Base-by-base conservation (phyloP, 2,888 invertebrate species). In the Caenorhabditis macrosperma region DNA sequence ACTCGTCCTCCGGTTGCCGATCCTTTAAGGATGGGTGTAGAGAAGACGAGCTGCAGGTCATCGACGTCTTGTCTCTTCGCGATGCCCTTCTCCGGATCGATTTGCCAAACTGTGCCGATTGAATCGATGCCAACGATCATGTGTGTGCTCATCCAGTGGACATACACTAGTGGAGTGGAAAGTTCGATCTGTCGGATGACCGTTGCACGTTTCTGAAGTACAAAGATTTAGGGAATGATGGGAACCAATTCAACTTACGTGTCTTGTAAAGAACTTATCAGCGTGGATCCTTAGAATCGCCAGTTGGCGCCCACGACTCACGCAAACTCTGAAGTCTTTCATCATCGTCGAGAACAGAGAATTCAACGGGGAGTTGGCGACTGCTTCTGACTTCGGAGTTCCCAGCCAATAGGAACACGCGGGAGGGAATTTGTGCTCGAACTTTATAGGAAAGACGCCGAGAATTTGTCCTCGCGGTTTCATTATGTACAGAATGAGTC, bases 1-100 rank as follows among this genome's bases (percentile, higher is more conserved):
- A 94, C 98, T 90, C 96, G 96, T 0, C 97, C 97, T 6, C 98
- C 98, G 0, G 97, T 97, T 79, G 96, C 96, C 5, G 63, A 71
- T 50, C 84, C 92, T 86, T 92, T 92, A 86, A 91, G 92, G 83
- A 91, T 91, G 63, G 92, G 91, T 2, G 91, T 91, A 50, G 91
- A 90, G 85, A 92, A 92, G 3, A 91, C 91, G 17, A 92, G 82
- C 78, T 91, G 90, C 2, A 91, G 89, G 28, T 81, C 79, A 2
- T 78, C 80, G 2, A 64, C 64, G n/a, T 90, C 88, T 15, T 88
- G 87, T n/a, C 91, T 84, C 72, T 91, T 90, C 28, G 91, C 35
- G 7, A 52, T 54, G 41, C 81, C 83, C 63, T 77, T 82, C 17
- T 83, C 84, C 10, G 75, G 61, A 54, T 85, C 84, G 20, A 77